Base-by-base conservation (phyloP, 2,888 invertebrate species). In the Lepidochitona cinerea region DNA sequence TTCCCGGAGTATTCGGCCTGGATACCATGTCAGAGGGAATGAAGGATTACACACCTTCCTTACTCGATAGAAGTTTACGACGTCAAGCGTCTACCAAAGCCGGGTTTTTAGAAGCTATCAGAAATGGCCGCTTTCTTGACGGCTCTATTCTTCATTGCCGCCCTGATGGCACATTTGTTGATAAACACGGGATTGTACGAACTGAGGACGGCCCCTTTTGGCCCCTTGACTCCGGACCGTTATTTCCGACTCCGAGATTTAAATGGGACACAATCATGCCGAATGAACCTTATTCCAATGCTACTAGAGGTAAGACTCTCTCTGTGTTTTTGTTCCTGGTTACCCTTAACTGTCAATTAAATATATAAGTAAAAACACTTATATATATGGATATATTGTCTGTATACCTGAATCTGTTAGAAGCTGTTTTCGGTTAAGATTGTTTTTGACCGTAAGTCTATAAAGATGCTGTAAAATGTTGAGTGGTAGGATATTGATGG, bases 141-240 rank as follows among this genome's bases (percentile, higher is more conserved):
- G 89, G 89, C 0, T 82, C 85, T 1, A 71, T 76, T 12, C 52
- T 88, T 26, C 71, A 80, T 32, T 74, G 77, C 23, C 75, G 83
- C 14, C 77, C 78, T 0, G 76, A 80, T 59, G 88, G 87, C 1
- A 81, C 80, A 4, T 89, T 84, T 77, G 78, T 77, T 41, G 89
- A 89, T 77, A 83, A 83, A 72, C 87, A 84, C 74, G 90, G 90
- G 33, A 84, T 90, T 35, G 67, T 87, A 23, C 77, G 89, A 7
- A 84, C 84, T 74, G 77, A 81, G 41, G 82, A 89, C 72, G 90
- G 90, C 33, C 90, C 90, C 1, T 90, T 89, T 78, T 90, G 90
- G 90, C 90, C 90, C 0, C 74, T 78, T 18, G 89, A 89, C 65
- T 85, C 82, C 74, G 85, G 87, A 2, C 89, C 89, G 0, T 74